Base-by-base conservation (phyloP, 2,888 invertebrate species). In the Chymomyza procnemis region DNA sequence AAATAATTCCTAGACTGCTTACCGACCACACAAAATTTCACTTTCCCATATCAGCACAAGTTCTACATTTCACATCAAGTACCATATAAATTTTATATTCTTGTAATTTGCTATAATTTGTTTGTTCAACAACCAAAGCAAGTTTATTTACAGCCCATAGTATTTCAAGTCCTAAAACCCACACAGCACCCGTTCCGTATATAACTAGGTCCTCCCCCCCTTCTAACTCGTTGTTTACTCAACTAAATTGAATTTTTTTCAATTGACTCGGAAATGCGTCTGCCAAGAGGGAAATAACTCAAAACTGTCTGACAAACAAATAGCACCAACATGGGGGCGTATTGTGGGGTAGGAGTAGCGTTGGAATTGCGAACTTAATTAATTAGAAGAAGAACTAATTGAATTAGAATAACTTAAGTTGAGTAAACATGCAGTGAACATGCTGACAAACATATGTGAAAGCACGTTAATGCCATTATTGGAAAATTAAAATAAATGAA, bases 391-490 rank as follows among this genome's bases (percentile, higher is more conserved):
- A 68, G 76, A 75, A 72, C 80, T 85, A 83, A 83, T 83, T 83
- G 83, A 83, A 83, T 83, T 83, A 80, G 87, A 85, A 87, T 85
- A 87, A 85, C 86, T 83, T 78, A 85, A 80, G 85, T 87, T 85
- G 83, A 69, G 86, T 83, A 83, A 83, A 83, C 86, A 78, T 54
- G 55, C 58, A 54, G 55, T 19, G 22, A 4, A 50, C 48, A 26
- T 6, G 3, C 9, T 21, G n/a, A 54, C 54, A 54, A 18, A 22
- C 54, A 54, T 21, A 54, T 18, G 14, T 21, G 22, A 12, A 12
- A 19, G 8, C 54, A 67, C 61, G 71, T 70, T 69, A 87, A 87
- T 83, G 69, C 64, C 59, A 57, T 64, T 82, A 70, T 87, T 83
- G 83, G 85, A 78, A 75, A 69, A 79, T 67, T 61, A 47, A 68